These are phyloP conservation scores for Oeneis ivallda DNA, from an alignment of 2,888 invertebrate species.

Conservation along the genomic window DNA sequence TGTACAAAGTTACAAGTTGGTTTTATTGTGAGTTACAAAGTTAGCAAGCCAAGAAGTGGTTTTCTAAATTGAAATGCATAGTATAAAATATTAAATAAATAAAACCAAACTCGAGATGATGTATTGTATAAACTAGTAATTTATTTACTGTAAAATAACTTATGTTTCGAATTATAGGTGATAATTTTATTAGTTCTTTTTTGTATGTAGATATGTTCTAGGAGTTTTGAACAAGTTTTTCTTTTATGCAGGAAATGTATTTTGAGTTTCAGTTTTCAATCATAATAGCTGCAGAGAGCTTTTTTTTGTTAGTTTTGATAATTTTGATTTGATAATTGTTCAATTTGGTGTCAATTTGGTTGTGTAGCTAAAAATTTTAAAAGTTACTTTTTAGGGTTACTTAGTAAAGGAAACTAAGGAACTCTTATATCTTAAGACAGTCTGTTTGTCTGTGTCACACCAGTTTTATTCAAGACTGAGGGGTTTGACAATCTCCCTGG, in stretches of 20 bases:
- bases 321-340: neutral
- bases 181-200: constrained; percentile 17
- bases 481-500: too few relatives aligned
- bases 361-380: neutral
- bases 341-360: neutral
- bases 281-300: neutral
- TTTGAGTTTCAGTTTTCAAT: neutral
- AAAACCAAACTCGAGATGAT: constrained; percentile 20
- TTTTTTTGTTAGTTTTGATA: neutral
- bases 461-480: too few relatives aligned
- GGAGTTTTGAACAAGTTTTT: constrained; percentile 28
- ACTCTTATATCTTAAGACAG: too few relatives aligned
- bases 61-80: too few relatives aligned
- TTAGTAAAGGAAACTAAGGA: too few relatives aligned
- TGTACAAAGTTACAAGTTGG: too few relatives aligned
- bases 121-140: constrained; percentile 27
- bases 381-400: neutral
- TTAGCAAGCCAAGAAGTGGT: too few relatives aligned
- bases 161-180: constrained; percentile 31
- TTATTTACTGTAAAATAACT: constrained; percentile 39
- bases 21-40: too few relatives aligned
- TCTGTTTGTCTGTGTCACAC: too few relatives aligned
- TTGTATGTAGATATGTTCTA: constrained; percentile 12
- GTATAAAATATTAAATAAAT: neutral
- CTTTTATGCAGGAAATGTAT: neutral